Evolutionary conservation across 2,797 vertebrate genomes (phyloP), one percentile per base, ranked within the genome.

Genomic region (Argentina silus): DNA sequence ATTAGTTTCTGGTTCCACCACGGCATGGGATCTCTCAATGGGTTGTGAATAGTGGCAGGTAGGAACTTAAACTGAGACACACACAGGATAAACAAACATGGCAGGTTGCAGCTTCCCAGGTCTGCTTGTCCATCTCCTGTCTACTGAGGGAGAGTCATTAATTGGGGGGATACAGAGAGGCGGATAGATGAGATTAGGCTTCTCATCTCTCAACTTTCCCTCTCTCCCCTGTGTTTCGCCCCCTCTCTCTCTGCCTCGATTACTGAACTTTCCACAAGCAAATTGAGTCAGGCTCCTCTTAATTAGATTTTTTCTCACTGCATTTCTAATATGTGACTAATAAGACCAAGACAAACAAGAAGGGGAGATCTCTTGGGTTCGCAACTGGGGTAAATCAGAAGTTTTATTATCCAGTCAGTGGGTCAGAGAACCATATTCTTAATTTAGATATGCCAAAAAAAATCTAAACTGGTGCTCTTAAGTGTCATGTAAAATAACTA

Each of bases 241-340:
- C 78, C 51, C 80, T 70, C 74, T 79, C 53, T 55, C 42, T 17
- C 11, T 61, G 47, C 75, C 80, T 76, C 84, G 45, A 67, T 69
- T 80, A 71, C 83, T 74, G 72, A 89, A 89, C 81, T 84, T 82
- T 90, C 79, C 70, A 72, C 67, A 42, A 80, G 77, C 79, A 84
- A 87, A 89, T 83, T 78, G 81, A 86, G 83, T 84, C 74, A 74
- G 79, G 80, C 75, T 45, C 69, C 78, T 83, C 70, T 81, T 91
- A 90, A 92, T 91, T 85, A 86, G 81, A 88, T 87, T 48, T 88
- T 27, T 89, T 91, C 85, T 87, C 84, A 82, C 83, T 83, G 85
- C 76, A 83, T 89, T 84, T 84, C 68, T 86, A 91, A 87, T 87
- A 87, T 87, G 83, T 81, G 76, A 82, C 86, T 91, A 90, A 91